These are phyloP conservation scores for Muscina levida DNA, from an alignment of 2,888 invertebrate species.

Conservation along the genomic window DNA sequence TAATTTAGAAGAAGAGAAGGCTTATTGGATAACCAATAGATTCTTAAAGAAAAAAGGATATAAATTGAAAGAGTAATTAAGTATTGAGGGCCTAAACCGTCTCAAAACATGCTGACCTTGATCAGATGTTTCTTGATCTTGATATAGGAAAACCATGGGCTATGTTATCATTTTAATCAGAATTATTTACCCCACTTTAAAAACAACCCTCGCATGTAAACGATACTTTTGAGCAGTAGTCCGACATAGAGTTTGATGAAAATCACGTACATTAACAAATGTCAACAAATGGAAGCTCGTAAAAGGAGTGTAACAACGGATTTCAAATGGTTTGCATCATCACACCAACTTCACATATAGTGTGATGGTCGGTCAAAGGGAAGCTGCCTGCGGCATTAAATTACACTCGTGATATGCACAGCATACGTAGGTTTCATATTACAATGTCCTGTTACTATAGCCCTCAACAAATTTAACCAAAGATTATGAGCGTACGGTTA, in stretches of 20 bases:
- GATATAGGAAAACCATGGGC: no score
- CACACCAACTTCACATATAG: background rate
- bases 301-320: background rate
- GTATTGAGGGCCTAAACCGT: no score
- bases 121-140: no score
- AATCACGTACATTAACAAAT: constrained; percentile 16
- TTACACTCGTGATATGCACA: constrained; percentile 4
- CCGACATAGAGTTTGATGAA: constrained; percentile 10
- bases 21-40: no score
- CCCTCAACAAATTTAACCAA: background rate
- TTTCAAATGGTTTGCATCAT: no score
- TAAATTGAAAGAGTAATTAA: no score
- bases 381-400: constrained; percentile 23
- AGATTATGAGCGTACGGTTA: background rate
- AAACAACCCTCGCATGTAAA: constrained; percentile 6
- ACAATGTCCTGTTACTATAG: background rate
- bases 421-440: constrained; percentile 17
- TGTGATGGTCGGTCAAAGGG: background rate
- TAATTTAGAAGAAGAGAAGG: no score
- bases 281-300: constrained; percentile 1
- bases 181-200: no score
- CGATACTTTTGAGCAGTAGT: background rate
- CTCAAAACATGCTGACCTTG: no score
- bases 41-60: no score
- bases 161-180: no score